phyloP scores from a whole-genome alignment of 2,888 invertebrate genomes.

The Muschampia plurimacula region DNA sequence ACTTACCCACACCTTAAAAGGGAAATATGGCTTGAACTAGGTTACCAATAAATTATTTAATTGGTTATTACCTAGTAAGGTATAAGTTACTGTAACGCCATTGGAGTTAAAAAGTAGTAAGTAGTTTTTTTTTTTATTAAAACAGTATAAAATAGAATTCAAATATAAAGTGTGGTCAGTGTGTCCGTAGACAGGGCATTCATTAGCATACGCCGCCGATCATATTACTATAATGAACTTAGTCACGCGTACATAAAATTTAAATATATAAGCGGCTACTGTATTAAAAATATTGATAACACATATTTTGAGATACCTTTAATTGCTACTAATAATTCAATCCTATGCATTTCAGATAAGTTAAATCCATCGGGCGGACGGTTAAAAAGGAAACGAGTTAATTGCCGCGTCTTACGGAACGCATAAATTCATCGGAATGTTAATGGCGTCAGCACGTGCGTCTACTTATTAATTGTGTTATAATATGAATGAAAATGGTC shows the following conservation, averaged over 20 bases:
- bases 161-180: slow-evolving; percentile 25
- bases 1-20: too few species aligned
- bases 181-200: slow-evolving; percentile 48
- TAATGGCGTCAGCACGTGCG: slow-evolving; percentile 64
- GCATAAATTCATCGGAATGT: slow-evolving; percentile 66
- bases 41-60: too few species aligned
- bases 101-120: too few species aligned
- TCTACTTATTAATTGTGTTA: slow-evolving; percentile 56
- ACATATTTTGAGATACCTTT: slow-evolving; percentile 76
- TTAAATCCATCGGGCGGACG: slow-evolving; percentile 54
- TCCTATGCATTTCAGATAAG: slow-evolving; percentile 75
- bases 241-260: slow-evolving; percentile 81
- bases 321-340: slow-evolving; percentile 81
- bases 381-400: slow-evolving; percentile 72
- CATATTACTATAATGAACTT: slow-evolving; percentile 75
- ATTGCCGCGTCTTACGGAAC: slow-evolving; percentile 65
- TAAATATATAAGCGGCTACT: slow-evolving; percentile 80
- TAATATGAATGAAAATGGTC: background rate
- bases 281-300: slow-evolving; percentile 84
- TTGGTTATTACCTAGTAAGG: too few species aligned
- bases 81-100: too few species aligned
- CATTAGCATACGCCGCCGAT: slow-evolving; percentile 63
- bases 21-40: too few species aligned
- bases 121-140: background rate
- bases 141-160: background rate